A percentile compares a stretch with the other conserved stretches of the same genome.
Conservation (phyloP, 2,797 vertebrate species). For the Poeciliopsis paucimaculata region DNA sequence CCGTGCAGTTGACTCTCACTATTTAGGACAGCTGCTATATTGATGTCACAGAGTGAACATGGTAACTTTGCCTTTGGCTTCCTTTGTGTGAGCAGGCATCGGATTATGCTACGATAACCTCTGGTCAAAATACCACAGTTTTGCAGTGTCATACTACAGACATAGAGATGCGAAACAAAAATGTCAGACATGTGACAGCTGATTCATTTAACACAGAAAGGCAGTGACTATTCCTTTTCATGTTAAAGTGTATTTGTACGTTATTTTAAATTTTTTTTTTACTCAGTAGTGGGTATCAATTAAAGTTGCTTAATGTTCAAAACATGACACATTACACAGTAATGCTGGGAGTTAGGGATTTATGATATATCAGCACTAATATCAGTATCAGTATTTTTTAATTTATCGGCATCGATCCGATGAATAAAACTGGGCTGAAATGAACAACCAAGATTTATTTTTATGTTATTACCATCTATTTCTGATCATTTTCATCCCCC, state of each 20-base stretch:
- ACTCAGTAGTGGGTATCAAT: background rate
- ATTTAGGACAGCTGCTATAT: slow-evolving; percentile 5
- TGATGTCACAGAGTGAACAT: slow-evolving; percentile 15
- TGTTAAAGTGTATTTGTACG: background rate
- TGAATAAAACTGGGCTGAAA: no score
- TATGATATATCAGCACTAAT: no score
- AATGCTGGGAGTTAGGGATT: background rate
- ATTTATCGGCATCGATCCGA: no score
- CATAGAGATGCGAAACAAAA: background rate
- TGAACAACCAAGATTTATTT: no score
- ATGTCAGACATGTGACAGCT: background rate
- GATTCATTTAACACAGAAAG: background rate
- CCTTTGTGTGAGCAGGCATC: background rate
- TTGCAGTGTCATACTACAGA: background rate
- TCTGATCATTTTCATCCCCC: no score
- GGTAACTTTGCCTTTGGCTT: background rate
- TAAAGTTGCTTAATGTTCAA: background rate
- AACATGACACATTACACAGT: background rate
- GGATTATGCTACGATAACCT: background rate
- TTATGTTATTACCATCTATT: no score
- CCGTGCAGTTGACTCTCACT: slow-evolving; percentile 4
- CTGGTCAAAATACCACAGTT: background rate
- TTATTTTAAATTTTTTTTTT: background rate
- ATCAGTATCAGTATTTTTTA: no score
- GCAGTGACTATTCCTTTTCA: background rate